A percentile compares a stretch with the other conserved stretches of the same genome.
phyloP scores from a whole-genome alignment of 2,113 vertebrate genomes.

The Ciconia maguari region DNA sequence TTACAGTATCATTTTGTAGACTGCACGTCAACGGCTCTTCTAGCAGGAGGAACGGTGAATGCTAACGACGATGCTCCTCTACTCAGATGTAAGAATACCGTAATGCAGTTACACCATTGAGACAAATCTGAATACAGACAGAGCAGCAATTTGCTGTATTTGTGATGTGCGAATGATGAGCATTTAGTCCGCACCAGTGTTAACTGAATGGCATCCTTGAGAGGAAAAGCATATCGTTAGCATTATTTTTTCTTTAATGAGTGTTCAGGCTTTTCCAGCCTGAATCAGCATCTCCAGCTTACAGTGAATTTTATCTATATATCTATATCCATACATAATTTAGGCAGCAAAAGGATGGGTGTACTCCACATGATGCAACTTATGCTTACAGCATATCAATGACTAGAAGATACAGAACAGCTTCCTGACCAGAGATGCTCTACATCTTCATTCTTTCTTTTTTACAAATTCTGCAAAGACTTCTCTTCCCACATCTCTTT shows the following conservation, averaged over 20 bases:
- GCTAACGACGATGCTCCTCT: conserved; percentile 41
- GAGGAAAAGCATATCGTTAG: neutral
- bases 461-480: neutral
- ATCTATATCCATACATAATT: neutral
- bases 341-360: neutral
- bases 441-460: neutral
- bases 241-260: neutral
- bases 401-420: neutral
- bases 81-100: neutral
- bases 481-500: neutral
- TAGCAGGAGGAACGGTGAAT: conserved; percentile 33
- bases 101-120: neutral
- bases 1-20: conserved; percentile 25
- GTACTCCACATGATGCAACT: neutral
- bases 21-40: neutral
- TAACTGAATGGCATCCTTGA: neutral
- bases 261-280: neutral
- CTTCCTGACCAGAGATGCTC: neutral
- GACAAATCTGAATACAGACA: neutral
- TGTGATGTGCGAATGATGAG: neutral
- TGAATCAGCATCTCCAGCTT: neutral
- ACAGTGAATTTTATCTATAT: neutral
- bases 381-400: neutral
- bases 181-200: neutral
- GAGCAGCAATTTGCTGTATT: conserved; percentile 12